Evolutionary conservation across 53 echinoderm and acorn worm species (phyloP), one percentile per base, ranked within the genome.

Genomic region (Astropecten irregularis): DNA sequence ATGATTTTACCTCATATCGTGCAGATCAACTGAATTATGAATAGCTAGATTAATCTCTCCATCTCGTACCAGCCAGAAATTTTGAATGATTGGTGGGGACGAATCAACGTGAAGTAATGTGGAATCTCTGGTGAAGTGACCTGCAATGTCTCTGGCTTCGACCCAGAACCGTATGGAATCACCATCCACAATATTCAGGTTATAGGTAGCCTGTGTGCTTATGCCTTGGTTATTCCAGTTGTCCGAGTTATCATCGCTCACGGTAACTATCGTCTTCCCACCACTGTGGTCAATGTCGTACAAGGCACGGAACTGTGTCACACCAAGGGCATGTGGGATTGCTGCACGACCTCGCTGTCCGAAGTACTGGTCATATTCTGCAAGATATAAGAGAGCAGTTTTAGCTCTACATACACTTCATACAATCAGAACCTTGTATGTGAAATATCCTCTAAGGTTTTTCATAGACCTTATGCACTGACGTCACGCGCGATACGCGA

Each of bases 101-200:
- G 88, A 82, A 61, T 88, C 88, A 0, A 68, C 61, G 22, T 82
- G 88, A 50, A 88, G 52, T 51, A 82, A 50, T 3, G 83, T 50
- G 23, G 49, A 33, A 37, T 88, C 88, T 35, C 60, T 46, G 9
- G 25, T 26, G 40, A 40, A 71, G 16, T 88, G 69, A 7, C 71
- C 71, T 10, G 63, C 70, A 1, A 88, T 30, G 31, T 88, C 88
- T 19, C 71, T 71, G 20, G 82, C 88, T 64, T 49, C 57, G 37
- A 88, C 88, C 88, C 88, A 88, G 23, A 81, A 57, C 48, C 49
- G 36, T 25, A 87, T 46, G 40, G 88, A 81, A 50, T 81, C 70
- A 39, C 88, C 88, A 34, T 88, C 88, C 30, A 44, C 64, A 9
- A 82, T 13, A 13, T 32, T 44, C 39, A 88, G 69, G 51, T 87